Evolutionary conservation across 2,113 vertebrate genomes (phyloP).

Genomic region (Rattus norvegicus): DNA sequence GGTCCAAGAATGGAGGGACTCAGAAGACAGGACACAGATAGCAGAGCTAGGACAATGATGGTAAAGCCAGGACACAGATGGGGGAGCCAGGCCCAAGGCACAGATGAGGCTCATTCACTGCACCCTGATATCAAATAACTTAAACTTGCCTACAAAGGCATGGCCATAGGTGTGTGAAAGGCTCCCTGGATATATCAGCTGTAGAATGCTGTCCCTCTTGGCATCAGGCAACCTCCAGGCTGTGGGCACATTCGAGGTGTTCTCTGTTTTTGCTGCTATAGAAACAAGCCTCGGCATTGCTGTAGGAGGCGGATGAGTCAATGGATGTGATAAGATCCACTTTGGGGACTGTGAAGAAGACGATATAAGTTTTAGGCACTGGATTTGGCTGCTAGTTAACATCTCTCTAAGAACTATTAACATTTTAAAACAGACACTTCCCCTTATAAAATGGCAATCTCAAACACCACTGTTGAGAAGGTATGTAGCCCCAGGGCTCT

Average conservation of each 20-base stretch:
- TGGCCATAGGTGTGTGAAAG: no score
- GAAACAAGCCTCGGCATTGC: neutral
- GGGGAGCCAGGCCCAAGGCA: neutral
- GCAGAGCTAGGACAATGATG: neutral
- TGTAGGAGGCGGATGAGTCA: neutral
- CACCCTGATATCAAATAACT: neutral
- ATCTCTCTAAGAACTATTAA: conserved; percentile 23
- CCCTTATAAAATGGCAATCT: neutral
- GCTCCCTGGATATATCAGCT: neutral
- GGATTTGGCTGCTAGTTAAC: neutral
- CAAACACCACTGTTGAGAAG: neutral
- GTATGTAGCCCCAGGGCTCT: neutral
- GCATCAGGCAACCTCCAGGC: neutral
- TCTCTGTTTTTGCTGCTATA: neutral
- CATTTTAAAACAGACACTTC: conserved; percentile 41
- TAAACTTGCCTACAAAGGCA: neutral
- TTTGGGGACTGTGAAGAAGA: neutral
- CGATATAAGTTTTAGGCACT: neutral
- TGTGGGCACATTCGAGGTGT: neutral
- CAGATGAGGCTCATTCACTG: neutral
- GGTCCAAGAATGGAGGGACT: neutral
- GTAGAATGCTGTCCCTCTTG: neutral
- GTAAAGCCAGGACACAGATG: neutral
- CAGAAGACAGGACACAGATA: neutral
- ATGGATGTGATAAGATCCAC: neutral